phyloP scores from a whole-genome alignment of 2,113 vertebrate genomes.

The Chaetops frenatus region DNA sequence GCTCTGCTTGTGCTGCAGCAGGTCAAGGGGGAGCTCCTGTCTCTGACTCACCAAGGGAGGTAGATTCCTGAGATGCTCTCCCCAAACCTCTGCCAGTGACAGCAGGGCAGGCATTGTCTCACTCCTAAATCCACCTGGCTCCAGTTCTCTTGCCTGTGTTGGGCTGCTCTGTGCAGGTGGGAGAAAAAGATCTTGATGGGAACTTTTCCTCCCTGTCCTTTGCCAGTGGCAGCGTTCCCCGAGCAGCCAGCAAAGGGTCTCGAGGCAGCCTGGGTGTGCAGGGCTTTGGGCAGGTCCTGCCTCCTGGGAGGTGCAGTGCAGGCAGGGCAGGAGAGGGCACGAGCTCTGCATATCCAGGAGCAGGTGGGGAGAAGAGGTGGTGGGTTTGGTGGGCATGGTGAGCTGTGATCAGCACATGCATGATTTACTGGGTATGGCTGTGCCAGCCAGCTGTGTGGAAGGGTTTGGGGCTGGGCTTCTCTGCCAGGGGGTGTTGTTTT shows the following conservation, averaged over 20 bases:
- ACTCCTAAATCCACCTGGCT: neutral
- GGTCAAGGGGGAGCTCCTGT: neutral
- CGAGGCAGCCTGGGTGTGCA: rapidly evolving
- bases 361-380: neutral
- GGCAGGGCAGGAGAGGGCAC: rapidly evolving
- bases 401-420: rapidly evolving
- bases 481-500: neutral
- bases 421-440: rapidly evolving
- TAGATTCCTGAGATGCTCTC: neutral
- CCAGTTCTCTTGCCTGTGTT: neutral
- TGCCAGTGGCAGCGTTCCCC: neutral
- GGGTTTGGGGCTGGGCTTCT: neutral
- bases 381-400: neutral
- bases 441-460: neutral
- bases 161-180: neutral
- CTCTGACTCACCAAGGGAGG: neutral
- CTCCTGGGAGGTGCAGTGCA: neutral
- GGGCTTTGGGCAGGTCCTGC: neutral
- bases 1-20: neutral
- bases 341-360: neutral
- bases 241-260: neutral
- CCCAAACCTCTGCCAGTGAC: neutral
- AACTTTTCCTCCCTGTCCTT: neutral
- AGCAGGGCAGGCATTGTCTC: rapidly evolving
- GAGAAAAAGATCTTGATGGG: neutral